phyloP scores from a whole-genome alignment of 2,113 vertebrate species.

The Tetrao urogallus region DNA sequence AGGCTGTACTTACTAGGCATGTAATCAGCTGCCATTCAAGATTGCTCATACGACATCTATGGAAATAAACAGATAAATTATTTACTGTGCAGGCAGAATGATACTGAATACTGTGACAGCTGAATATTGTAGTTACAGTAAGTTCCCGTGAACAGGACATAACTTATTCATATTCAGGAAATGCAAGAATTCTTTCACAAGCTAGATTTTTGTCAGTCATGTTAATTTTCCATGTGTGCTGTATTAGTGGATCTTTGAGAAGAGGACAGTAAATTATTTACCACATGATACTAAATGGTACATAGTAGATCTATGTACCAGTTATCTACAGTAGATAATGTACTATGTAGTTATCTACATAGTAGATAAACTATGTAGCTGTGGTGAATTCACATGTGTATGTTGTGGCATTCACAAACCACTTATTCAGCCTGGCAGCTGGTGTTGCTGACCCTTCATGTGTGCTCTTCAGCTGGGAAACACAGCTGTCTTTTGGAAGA shows the following conservation, averaged over 20 bases:
- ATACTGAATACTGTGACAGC: neutral
- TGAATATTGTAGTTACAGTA: slow-evolving; percentile 33
- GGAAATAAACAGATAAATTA: slow-evolving; percentile 60
- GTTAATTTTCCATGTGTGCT: neutral
- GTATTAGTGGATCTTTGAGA: neutral
- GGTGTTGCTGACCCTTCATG: fast-evolving
- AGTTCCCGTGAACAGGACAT: slow-evolving; percentile 7
- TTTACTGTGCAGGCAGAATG: slow-evolving; percentile 21
- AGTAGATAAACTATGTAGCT: slow-evolving; percentile 8
- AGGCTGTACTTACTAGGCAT: neutral
- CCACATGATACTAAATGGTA: slow-evolving; percentile 20
- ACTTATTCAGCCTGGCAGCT: neutral
- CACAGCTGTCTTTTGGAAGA: neutral
- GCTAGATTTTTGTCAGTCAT: neutral
- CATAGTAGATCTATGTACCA: neutral
- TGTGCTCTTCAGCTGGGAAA: neutral
- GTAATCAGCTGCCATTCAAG: slow-evolving; percentile 31
- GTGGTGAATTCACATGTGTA: neutral
- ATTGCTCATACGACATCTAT: fast-evolving
- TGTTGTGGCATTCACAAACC: neutral
- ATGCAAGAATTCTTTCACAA: slow-evolving; percentile 8
- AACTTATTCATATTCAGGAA: slow-evolving; percentile 51
- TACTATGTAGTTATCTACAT: too few relatives aligned
- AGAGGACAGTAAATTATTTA: slow-evolving; percentile 53
- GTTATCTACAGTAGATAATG: too few relatives aligned